Conservation (phyloP, 2,797 vertebrate genomes). For the Sebastes matsubarae region DNA sequence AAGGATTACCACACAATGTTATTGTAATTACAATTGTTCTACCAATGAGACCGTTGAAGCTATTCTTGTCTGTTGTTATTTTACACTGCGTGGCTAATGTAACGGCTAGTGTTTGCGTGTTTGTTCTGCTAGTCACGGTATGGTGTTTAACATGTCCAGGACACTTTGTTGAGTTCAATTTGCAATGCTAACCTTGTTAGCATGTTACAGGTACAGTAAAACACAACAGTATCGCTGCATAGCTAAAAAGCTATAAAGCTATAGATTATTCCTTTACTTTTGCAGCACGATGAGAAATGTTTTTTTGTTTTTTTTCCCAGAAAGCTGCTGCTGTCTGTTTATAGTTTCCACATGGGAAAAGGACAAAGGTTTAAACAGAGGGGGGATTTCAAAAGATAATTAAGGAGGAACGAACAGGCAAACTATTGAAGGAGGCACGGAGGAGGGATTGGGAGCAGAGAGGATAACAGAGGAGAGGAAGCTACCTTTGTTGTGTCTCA, state of each 20-base stretch:
- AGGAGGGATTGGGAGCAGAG: constrained; percentile 72
- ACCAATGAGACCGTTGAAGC: constrained; percentile 57
- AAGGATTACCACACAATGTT: constrained; percentile 81
- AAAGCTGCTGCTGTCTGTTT: constrained; percentile 68
- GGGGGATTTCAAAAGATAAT: constrained; percentile 78
- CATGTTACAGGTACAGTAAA: neutral
- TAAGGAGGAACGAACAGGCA: constrained; percentile 72
- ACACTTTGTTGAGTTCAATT: neutral
- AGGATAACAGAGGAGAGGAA: constrained; percentile 67
- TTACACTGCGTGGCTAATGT: constrained; percentile 24
- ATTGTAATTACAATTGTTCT: constrained; percentile 80
- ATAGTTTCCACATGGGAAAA: constrained; percentile 66
- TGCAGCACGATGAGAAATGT: constrained; percentile 30
- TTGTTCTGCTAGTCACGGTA: neutral
- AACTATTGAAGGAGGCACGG: constrained; percentile 63
- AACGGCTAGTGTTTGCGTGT: constrained; percentile 1
- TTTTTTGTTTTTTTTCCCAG: constrained; percentile 24
- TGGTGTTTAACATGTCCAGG: neutral
- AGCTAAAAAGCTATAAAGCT: neutral
- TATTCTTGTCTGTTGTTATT: constrained; percentile 57
- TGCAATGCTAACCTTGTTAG: neutral
- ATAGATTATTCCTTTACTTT: constrained; percentile 16
- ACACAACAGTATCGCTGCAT: neutral
- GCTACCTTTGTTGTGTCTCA: constrained; percentile 74
- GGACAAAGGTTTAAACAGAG: constrained; percentile 73